Base-by-base conservation (phyloP, 2,113 vertebrate species). In the Rhea americana region DNA sequence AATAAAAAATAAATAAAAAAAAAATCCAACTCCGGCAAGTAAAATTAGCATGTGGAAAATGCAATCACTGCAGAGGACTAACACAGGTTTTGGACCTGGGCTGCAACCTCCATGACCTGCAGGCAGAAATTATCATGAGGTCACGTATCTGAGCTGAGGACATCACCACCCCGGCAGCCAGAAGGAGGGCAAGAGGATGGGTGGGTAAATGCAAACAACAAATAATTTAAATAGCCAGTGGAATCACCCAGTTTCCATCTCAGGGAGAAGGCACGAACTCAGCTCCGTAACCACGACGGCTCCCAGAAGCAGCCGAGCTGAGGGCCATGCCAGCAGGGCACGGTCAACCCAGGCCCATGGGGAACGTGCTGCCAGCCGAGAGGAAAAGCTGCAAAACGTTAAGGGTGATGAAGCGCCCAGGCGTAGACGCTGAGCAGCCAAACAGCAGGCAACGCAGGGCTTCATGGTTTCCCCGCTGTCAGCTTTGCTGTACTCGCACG, bases 21-120 rank as follows among this genome's bases (percentile, higher is more conserved):
- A 92, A 84, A 85, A 82, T 15, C 62, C 50, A 96, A 96, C 93
- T 97, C 96, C 95, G 96, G 89, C 7, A 76, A 95, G 94, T 96
- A 96, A 98, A 97, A 98, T 97, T 97, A 98, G 96, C 96, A 97
- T 97, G 96, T 97, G 94, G 91, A 95, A 97, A 97, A 97, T 18
- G 75, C 94, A 96, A 94, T 55, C 72, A 9, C 92, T 96, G 95
- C 94, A 86, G 88, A 92, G 85, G 59, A 93, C 93, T 80, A 87
- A 88, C 43, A 66, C 26, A 83, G 84, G 25, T 76, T 93, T 63
- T 84, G 72, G 87, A 91, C 78, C 81, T 20, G 63, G 68, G 76
- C 25, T 77, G 76, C 70, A 75, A 90, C 56, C 85, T 56, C 55
- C 37, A 16, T 11, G 83, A 91, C 90, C 92, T 4, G 16, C 82